Evolutionary conservation across 1,140 invertebrate species (phyloP).

Genomic region (Orchesella cincta): DNA sequence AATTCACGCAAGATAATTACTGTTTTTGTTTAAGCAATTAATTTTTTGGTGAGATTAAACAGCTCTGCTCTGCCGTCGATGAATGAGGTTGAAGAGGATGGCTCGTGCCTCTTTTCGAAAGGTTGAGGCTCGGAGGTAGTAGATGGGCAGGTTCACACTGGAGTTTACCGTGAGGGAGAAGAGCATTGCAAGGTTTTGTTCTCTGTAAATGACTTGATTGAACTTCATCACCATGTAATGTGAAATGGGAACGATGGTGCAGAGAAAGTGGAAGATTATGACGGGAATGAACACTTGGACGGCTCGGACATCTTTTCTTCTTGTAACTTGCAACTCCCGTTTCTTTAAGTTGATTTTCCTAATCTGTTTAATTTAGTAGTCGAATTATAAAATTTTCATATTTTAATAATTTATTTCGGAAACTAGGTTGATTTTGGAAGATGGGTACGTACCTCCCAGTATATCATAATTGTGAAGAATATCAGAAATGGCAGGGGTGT

Average conservation of each 20-base stretch:
- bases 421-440: too few species aligned
- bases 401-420: neutral
- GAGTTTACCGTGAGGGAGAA: neutral
- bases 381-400: neutral
- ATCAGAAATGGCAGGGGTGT: neutral
- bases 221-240: neutral
- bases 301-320: neutral
- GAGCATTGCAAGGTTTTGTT: neutral
- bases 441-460: neutral
- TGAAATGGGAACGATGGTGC: neutral
- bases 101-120: neutral
- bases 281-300: conserved; percentile 10
- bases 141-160: neutral
- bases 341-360: neutral
- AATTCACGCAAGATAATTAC: too few species aligned
- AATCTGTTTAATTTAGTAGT: neutral
- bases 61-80: too few species aligned
- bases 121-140: neutral
- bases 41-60: too few species aligned
- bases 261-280: neutral
- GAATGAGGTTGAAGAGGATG: neutral
- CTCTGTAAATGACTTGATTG: neutral
- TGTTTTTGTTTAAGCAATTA: too few species aligned
- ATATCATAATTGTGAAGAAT: neutral
- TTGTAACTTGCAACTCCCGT: neutral